Evolutionary conservation across 2,113 vertebrate species (phyloP).

Genomic region (Chionomys nivalis): DNA sequence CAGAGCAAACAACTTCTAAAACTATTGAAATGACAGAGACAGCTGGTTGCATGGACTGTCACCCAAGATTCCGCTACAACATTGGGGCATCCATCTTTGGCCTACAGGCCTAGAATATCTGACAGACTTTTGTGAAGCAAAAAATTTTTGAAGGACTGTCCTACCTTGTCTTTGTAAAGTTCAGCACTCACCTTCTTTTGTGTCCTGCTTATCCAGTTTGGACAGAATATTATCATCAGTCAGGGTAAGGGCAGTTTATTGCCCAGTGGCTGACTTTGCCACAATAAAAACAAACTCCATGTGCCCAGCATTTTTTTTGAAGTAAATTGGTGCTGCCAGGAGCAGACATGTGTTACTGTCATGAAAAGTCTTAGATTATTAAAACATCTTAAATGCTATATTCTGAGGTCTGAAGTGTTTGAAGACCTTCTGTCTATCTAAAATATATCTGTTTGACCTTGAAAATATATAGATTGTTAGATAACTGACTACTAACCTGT

Average conservation of each 20-base stretch:
- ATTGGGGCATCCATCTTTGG: neutral
- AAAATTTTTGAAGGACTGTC: neutral
- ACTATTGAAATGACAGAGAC: neutral
- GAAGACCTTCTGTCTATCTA: neutral
- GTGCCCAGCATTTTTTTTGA: neutral
- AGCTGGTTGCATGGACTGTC: neutral
- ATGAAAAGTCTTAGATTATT: neutral
- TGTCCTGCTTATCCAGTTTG: neutral
- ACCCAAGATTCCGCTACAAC: neutral
- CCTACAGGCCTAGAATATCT: neutral
- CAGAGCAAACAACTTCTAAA: neutral
- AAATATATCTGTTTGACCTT: neutral
- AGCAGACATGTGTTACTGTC: neutral
- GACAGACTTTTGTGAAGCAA: neutral
- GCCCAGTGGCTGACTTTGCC: neutral
- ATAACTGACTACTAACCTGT: neutral
- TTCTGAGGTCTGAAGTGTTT: neutral
- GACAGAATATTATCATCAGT: neutral
- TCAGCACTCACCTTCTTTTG: neutral
- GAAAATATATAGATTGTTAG: neutral
- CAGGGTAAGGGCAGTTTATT: no score
- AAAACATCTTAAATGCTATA: neutral
- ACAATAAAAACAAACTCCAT: neutral
- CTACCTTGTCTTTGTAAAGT: neutral
- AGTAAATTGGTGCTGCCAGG: neutral